Conservation (phyloP, 2,797 vertebrate species). For the Lithobates sylvaticus region DNA sequence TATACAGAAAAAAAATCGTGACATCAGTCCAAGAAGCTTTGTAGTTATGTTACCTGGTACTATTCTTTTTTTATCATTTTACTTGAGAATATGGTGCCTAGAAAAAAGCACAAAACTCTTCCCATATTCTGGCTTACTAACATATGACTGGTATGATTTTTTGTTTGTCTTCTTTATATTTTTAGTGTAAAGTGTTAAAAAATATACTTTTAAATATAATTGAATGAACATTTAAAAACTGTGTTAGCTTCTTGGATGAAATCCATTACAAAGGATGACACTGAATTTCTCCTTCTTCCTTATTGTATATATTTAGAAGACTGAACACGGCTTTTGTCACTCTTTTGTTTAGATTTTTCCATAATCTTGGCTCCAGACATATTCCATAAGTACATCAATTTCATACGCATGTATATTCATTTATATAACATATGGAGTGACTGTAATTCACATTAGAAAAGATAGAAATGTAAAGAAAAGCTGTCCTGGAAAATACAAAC, state of each 20-base stretch:
- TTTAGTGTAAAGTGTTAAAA: neutral
- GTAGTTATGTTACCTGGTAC: too few species aligned
- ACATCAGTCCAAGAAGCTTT: too few species aligned
- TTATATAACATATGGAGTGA: constrained; percentile 6
- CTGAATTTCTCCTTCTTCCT: neutral
- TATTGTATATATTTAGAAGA: constrained; percentile 43
- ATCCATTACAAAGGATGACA: constrained; percentile 14
- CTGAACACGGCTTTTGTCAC: neutral
- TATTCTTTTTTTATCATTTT: too few species aligned
- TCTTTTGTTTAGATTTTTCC: constrained; percentile 47
- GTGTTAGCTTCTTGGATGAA: constrained; percentile 9
- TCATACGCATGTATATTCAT: constrained; percentile 21
- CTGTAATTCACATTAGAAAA: constrained; percentile 10
- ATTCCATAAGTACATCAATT: constrained; percentile 32
- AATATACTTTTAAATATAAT: neutral
- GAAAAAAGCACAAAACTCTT: too few species aligned
- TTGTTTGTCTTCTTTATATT: constrained; percentile 7
- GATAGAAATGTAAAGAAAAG: neutral
- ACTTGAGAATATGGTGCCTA: too few species aligned
- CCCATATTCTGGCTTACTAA: too few species aligned
- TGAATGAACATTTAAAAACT: neutral
- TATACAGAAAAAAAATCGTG: too few species aligned
- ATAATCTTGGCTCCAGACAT: constrained; percentile 50
- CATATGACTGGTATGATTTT: neutral
- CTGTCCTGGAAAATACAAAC: neutral